Evolutionary conservation across 2,888 invertebrate genomes (phyloP).

Genomic region (Lypha dubia): DNA sequence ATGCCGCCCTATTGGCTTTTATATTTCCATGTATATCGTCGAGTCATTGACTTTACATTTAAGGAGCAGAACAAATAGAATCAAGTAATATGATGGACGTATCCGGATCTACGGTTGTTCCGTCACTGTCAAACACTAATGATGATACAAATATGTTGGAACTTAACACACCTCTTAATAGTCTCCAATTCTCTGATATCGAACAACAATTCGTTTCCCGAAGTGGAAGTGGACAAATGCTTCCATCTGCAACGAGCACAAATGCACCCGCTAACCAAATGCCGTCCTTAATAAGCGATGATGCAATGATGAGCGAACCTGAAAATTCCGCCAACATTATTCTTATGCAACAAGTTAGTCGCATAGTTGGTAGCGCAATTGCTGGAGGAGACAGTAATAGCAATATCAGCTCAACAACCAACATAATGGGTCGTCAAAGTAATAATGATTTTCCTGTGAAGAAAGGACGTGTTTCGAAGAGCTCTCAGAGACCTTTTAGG

Average conservation of each 20-base stretch:
- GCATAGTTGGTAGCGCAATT: too few relatives aligned
- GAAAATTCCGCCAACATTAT: conserved; percentile 47
- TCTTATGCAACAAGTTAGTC: conserved; percentile 58
- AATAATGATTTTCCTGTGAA: conserved; percentile 78
- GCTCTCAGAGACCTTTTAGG: conserved; percentile 78
- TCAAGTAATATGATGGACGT: conserved; percentile 80
- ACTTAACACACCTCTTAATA: conserved; percentile 79
- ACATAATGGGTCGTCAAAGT: conserved; percentile 53
- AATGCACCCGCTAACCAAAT: conserved; percentile 48
- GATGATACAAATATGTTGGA: conserved; percentile 82
- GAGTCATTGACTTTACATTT: background rate
- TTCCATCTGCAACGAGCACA: conserved; percentile 46
- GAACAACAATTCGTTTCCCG: conserved; percentile 78
- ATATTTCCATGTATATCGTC: background rate
- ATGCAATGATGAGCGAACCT: conserved; percentile 67
- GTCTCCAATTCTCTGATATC: conserved; percentile 78
- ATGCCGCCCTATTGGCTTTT: background rate
- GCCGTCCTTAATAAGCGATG: conserved; percentile 50
- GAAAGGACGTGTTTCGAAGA: conserved; percentile 82
- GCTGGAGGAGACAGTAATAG: conserved; percentile 36
- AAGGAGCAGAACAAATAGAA: conserved; percentile 79
- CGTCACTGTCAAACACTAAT: conserved; percentile 69
- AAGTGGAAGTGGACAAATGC: conserved; percentile 52
- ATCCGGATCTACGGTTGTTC: conserved; percentile 66
- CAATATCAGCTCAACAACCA: conserved; percentile 32